Percentiles rank a stretch among this genome's conserved stretches.
Conservation (phyloP, 2,113 vertebrate species). For the Proterorhinus semilunaris region DNA sequence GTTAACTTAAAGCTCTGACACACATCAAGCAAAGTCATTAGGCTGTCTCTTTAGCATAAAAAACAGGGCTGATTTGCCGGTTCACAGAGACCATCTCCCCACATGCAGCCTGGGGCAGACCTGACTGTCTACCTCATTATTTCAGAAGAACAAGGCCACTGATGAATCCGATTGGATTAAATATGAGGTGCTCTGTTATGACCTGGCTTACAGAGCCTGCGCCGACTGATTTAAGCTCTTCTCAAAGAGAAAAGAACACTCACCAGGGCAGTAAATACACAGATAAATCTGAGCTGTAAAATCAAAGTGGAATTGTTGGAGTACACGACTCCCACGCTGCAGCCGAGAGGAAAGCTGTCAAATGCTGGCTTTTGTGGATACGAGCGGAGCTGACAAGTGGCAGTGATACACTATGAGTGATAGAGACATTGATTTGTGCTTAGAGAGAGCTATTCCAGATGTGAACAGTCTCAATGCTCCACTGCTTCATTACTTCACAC, state of each 20-base stretch:
- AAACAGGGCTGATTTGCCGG: constrained; percentile 68
- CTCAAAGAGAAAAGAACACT: constrained; percentile 53
- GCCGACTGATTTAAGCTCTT: constrained; percentile 42
- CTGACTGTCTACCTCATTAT: constrained; percentile 70
- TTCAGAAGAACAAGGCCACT: constrained; percentile 66
- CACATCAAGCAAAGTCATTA: constrained; percentile 68
- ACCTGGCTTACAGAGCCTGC: constrained; percentile 40
- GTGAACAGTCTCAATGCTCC: constrained; percentile 49
- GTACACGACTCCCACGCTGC: constrained; percentile 58
- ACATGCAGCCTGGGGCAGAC: constrained; percentile 65
- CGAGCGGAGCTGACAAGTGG: constrained; percentile 57
- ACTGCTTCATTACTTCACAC: constrained; percentile 44
- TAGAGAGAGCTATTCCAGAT: constrained; percentile 61
- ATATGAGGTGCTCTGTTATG: constrained; percentile 66
- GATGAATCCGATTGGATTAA: constrained; percentile 72
- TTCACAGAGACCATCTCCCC: constrained; percentile 78
- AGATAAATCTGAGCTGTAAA: constrained; percentile 54
- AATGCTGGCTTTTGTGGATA: constrained; percentile 55
- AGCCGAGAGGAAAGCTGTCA: constrained; percentile 61
- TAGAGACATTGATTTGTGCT: constrained; percentile 58
- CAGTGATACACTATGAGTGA: constrained; percentile 53
- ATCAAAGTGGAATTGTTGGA: constrained; percentile 61
- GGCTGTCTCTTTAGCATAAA: constrained; percentile 68
- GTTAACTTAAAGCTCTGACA: constrained; percentile 67
- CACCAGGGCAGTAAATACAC: constrained; percentile 43